A percentile compares a stretch with the other conserved stretches of the same genome.
phyloP scores from a whole-genome alignment of 92 coral and sea anemone genomes.

The Meandrina meandrites region DNA sequence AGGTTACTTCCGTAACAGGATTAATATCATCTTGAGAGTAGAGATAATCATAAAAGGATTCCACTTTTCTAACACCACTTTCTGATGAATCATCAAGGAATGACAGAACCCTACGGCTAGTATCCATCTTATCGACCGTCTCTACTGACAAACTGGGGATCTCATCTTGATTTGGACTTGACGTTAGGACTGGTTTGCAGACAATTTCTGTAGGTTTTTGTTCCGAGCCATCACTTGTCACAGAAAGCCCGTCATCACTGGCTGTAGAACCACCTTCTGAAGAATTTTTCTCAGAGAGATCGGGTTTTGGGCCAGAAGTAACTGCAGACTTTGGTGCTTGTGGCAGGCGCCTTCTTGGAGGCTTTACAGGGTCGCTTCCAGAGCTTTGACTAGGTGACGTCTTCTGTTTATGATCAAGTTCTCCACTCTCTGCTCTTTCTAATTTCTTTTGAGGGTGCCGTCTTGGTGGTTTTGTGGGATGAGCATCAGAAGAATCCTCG shows the following conservation, averaged over 20 bases:
- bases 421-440: background rate
- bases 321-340: background rate
- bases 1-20: slow-evolving; percentile 20
- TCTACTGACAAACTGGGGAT: slow-evolving; percentile 56
- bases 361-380: slow-evolving; percentile 58
- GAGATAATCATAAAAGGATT: slow-evolving; percentile 80
- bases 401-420: slow-evolving; percentile 14
- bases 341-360: slow-evolving; percentile 55
- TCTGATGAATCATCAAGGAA: slow-evolving; percentile 61
- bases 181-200: slow-evolving; percentile 77
- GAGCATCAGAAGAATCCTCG: background rate
- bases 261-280: background rate
- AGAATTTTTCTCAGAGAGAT: background rate
- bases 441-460: slow-evolving; percentile 25
- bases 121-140: slow-evolving; percentile 22
- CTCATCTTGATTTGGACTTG: slow-evolving; percentile 75
- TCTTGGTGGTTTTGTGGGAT: slow-evolving; percentile 30
- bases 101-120: slow-evolving; percentile 60
- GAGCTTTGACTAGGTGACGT: background rate
- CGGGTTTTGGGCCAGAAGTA: background rate
- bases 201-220: slow-evolving; percentile 66
- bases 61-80: slow-evolving; percentile 40
- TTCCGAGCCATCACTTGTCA: slow-evolving; percentile 5
- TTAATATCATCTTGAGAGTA: slow-evolving; percentile 43
- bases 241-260: slow-evolving; percentile 5